Conservation (phyloP, 2,113 vertebrate genomes). For the Mungos mungo region DNA sequence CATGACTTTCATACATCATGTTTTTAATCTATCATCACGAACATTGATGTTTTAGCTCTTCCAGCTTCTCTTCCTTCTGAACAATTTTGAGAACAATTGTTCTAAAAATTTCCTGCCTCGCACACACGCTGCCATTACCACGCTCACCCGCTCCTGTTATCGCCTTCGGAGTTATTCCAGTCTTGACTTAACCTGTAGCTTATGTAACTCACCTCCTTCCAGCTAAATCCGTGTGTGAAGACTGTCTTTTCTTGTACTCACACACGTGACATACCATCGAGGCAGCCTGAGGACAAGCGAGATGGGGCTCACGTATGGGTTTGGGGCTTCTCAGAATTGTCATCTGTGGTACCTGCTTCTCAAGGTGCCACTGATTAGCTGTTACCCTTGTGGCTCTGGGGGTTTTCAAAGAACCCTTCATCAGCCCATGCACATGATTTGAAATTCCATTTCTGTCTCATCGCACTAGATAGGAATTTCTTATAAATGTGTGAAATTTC, state of each 20-base stretch:
- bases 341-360: background rate
- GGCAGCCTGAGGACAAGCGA: background rate
- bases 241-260: background rate
- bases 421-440: background rate
- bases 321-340: background rate
- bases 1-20: background rate
- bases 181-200: constrained; percentile 66
- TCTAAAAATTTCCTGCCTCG: constrained; percentile 67
- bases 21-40: background rate
- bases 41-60: background rate
- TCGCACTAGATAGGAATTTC: background rate
- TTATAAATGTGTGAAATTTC: background rate
- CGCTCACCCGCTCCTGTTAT: constrained; percentile 49
- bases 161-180: constrained; percentile 29
- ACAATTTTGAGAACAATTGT: constrained; percentile 66
- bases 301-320: background rate
- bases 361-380: too few species aligned
- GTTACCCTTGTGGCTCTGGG: background rate
- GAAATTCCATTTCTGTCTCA: background rate
- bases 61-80: constrained; percentile 35
- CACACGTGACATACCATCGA: background rate
- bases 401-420: background rate
- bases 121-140: constrained; percentile 34
- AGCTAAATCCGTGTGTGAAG: background rate
- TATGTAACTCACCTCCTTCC: constrained; percentile 62